Base-by-base conservation (phyloP, 92 coral and sea anemone genomes). In the Porites divaricata region DNA sequence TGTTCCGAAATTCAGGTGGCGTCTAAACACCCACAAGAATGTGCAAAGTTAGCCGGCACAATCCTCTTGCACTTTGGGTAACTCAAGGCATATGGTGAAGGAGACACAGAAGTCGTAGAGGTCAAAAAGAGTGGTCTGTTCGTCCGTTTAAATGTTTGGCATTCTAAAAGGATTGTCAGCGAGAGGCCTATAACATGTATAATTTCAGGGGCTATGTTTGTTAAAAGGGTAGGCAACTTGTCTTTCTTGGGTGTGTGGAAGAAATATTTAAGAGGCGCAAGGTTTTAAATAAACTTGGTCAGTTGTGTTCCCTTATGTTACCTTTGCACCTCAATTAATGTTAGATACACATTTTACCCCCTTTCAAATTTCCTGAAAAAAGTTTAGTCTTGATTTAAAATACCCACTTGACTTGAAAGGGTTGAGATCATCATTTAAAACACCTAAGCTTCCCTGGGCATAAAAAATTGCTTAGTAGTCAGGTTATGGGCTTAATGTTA, bases 181-280 rank as follows among this genome's bases (percentile, higher is more conserved):
- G 86, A 35, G 7, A 79, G 80, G 26, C 28, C 11, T 1, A 78
- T 86, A 1, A 67, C 85, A 21, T 54, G 25, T 1, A 28, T 79
- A 5, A 75, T 68, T 58, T 19, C 86, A 54, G 90, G 74, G 76
- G 73, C 90, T 35, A 41, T 87, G 7, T 74, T 87, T 52, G 87
- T 81, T 19, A 81, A 87, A 87, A 81, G 82, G 63, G 82, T 81
- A 87, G 19, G 90, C 48, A 8, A 22, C 50, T 6, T 24, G 16
- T 51, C 21, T 19, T 1, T 77, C 22, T 67, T 26, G 26, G 2
- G 8, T 4, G 54, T 51, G 9, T 9, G 54, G 9, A 4, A 51
- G n/a, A 59, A 59, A 10, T 21, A 8, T 67, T 8, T 5, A 67
- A 16, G 14, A 67, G 22, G n/a, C n/a, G n/a, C n/a, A n/a, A 28